These are phyloP conservation scores for Rostratula benghalensis DNA, from an alignment of 2,113 vertebrate species.

Conservation along the genomic window DNA sequence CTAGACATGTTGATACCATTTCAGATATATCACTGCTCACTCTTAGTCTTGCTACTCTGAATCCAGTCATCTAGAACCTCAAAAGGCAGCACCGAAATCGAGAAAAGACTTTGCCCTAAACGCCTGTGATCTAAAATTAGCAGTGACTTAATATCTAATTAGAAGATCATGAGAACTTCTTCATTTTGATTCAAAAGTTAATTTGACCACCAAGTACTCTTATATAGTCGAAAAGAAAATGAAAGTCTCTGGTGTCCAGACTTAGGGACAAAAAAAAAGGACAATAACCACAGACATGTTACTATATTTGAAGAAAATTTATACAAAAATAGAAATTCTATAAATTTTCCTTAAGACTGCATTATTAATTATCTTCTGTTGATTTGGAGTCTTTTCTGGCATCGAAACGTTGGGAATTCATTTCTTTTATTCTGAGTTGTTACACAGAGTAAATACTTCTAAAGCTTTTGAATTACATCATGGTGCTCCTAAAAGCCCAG, in stretches of 20 bases:
- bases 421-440: neutral
- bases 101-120: neutral
- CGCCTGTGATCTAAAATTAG: neutral
- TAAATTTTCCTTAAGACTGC: neutral
- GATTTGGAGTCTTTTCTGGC: neutral
- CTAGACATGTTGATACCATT: neutral
- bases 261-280: neutral
- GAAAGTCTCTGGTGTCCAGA: neutral
- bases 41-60: neutral
- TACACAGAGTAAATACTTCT: neutral
- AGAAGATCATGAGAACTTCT: neutral
- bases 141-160: neutral
- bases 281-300: neutral
- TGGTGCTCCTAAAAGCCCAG: neutral
- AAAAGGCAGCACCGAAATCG: neutral
- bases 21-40: neutral
- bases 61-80: neutral
- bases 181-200: neutral
- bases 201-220: neutral
- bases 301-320: neutral
- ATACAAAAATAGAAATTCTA: neutral
- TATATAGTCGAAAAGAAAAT: neutral
- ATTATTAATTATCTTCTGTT: neutral
- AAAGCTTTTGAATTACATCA: neutral
- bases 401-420: neutral